Evolutionary conservation across 2,888 invertebrate genomes (phyloP), one percentile per base, ranked within the genome.

Genomic region (Oligia fasciuncula): DNA sequence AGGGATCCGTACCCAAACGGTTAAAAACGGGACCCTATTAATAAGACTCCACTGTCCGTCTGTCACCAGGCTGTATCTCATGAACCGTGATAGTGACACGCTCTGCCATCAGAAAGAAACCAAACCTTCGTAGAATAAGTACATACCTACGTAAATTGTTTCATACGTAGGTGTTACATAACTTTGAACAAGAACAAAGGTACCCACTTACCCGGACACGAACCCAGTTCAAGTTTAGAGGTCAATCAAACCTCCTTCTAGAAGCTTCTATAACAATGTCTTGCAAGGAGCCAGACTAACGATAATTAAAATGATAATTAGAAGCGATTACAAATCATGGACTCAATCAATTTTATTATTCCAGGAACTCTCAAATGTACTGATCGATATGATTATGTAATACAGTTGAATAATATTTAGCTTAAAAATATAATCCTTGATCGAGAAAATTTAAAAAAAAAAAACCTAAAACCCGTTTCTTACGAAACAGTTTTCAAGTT

Each of bases 181-280:
- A 63, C n/a, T 72, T 46, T 72, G 19, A 72, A 49, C 54, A 54
- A 72, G 43, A 79, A 80, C 51, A 71, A 79, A 79, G 35, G 69
- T 51, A 23, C 8, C 19, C 19, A 49, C 8, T 19, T 13, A 51
- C 13, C 19, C 49, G 51, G 51, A 70, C 19, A 54, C 19, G 51
- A 46, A 62, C n/a, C 35, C n/a, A 13, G 49, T 43, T 63, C 43
- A 81, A 72, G 62, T 72, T 81, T 79, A 73, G 81, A 79, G 79
- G 81, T 73, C 79, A 79, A 23, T 23, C 46, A 29, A 73, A 17
- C 46, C 46, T 71, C 17, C 62, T 79, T 80, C 73, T 54, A 81
- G 81, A 81, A 81, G n/a, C 19, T 63, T 73, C 51, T 73, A 17
- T 35, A n/a, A 63, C 17, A 51, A n/a, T 19, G 51, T 43, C 62